Conservation (phyloP, 2,113 vertebrate species). For the Galbula dea region DNA sequence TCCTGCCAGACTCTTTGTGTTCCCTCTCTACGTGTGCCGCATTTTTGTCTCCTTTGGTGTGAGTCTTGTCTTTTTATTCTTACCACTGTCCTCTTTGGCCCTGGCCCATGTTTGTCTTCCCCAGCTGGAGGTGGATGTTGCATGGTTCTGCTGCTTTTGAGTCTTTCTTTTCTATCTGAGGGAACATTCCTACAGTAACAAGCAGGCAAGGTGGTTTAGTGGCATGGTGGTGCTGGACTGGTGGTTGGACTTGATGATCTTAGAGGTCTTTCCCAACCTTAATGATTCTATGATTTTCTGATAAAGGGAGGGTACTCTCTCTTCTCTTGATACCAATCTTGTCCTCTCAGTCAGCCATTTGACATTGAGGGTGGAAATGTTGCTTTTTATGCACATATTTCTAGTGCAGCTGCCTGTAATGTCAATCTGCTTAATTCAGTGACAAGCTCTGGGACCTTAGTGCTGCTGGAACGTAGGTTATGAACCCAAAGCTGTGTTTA, state of each 20-base stretch:
- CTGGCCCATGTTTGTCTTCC: background rate
- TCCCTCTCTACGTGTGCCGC: background rate
- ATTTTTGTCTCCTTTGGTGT: background rate
- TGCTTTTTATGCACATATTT: background rate
- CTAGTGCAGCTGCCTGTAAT: background rate
- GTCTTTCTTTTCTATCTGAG: background rate
- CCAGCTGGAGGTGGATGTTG: background rate
- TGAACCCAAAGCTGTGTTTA: background rate
- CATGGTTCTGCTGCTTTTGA: background rate
- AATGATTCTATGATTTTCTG: background rate
- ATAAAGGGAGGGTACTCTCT: background rate
- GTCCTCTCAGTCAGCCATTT: background rate
- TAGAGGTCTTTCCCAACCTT: too few species aligned
- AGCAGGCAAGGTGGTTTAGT: background rate
- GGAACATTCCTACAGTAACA: background rate
- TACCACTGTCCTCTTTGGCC: background rate
- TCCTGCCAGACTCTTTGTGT: background rate
- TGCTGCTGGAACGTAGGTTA: background rate
- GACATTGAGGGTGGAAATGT: background rate
- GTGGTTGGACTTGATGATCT: too few species aligned
- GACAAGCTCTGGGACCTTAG: background rate
- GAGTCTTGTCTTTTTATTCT: background rate
- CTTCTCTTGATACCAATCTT: background rate
- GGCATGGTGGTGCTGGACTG: too few species aligned
- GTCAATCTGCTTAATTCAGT: background rate